Evolutionary conservation across 2,888 invertebrate species (phyloP).

Genomic region (Argyra leucocephala): DNA sequence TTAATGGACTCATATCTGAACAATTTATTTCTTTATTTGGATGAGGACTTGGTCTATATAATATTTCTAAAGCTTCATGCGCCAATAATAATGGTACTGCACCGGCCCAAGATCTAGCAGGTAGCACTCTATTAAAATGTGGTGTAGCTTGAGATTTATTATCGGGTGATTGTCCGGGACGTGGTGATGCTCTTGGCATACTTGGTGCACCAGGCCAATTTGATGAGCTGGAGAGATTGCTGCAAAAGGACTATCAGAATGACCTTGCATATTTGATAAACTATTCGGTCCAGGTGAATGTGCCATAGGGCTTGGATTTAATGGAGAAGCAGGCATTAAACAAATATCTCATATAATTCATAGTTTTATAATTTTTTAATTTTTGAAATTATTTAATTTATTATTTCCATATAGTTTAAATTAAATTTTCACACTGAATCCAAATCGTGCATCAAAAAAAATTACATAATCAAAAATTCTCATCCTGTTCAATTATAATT

Average conservation of each 20-base stretch:
- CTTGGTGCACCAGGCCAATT: conserved; percentile 89
- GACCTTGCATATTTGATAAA: conserved; percentile 51
- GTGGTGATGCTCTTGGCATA: conserved; percentile 75
- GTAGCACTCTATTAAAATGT: conserved; percentile 55
- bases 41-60: conserved; percentile 67
- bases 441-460: no score
- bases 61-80: conserved; percentile 74
- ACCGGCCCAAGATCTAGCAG: conserved; percentile 83
- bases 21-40: conserved; percentile 60
- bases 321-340: conserved; percentile 42
- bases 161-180: conserved; percentile 70
- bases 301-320: conserved; percentile 44
- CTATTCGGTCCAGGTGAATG: conserved; percentile 49
- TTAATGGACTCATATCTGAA: conserved; percentile 71
- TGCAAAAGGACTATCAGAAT: conserved; percentile 67
- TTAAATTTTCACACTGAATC: no score
- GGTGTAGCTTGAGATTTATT: conserved; percentile 44
- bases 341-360: no score
- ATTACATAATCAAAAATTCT: no score
- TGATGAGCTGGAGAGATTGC: conserved; percentile 59
- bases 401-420: no score
- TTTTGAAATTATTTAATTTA: no score
- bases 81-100: conserved; percentile 82
- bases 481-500: no score
- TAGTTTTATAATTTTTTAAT: no score